These are phyloP conservation scores for Hyperopisus bebe DNA, from an alignment of 2,113 vertebrate species.

Conservation along the genomic window DNA sequence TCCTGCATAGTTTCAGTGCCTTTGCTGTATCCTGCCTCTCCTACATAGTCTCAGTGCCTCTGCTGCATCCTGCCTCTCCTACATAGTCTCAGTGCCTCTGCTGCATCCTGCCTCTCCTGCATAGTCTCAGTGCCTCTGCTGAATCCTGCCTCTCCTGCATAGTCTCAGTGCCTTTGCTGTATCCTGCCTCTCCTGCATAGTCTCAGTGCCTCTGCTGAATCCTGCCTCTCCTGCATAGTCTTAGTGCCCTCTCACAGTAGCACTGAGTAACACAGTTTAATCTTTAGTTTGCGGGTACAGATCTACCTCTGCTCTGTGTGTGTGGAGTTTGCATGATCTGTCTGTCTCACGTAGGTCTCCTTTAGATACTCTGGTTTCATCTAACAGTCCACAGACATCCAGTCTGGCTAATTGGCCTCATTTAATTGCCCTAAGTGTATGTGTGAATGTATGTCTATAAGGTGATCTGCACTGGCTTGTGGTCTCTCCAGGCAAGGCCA, in stretches of 20 bases:
- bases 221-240: background rate
- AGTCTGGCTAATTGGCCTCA: background rate
- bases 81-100: background rate
- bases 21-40: background rate
- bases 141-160: background rate
- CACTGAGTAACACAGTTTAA: background rate
- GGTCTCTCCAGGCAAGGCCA: background rate
- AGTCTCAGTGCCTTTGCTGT: background rate
- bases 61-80: background rate
- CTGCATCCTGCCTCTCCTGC: background rate
- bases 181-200: background rate
- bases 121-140: background rate
- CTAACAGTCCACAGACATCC: background rate
- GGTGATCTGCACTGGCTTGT: background rate
- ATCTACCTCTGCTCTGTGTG: background rate
- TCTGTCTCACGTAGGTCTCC: background rate
- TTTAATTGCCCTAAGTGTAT: background rate
- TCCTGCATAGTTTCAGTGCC: background rate
- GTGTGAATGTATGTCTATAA: background rate
- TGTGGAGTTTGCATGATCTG: background rate
- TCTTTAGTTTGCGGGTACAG: background rate
- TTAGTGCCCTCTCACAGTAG: background rate
- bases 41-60: background rate
- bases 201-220: background rate
- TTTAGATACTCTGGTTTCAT: background rate